These are phyloP conservation scores for Protonemura montana DNA, from an alignment of 2,888 invertebrate species.

Conservation along the genomic window DNA sequence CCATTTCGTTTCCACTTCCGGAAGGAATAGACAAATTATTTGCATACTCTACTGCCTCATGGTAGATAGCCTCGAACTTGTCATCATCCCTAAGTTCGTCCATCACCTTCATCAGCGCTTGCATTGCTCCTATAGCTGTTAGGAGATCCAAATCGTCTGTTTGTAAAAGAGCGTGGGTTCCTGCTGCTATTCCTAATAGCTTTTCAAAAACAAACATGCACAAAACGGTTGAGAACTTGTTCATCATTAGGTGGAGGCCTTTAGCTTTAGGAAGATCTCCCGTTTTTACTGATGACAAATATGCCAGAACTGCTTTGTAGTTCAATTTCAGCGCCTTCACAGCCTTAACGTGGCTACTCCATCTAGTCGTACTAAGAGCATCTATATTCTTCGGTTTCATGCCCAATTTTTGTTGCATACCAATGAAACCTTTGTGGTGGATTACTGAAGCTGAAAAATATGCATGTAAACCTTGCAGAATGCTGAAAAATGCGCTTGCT, in stretches of 20 bases:
- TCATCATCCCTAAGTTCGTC: constrained; percentile 13
- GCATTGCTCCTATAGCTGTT: constrained; percentile 4
- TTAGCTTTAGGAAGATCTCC: background rate
- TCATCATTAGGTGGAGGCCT: constrained; percentile 18
- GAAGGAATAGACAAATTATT: constrained; percentile 12
- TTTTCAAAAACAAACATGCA: constrained; percentile 26
- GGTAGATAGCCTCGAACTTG: background rate
- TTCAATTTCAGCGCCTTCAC: constrained; percentile 15
- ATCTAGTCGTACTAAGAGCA: constrained; percentile 19
- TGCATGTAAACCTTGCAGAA: constrained; percentile 15
- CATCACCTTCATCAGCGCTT: background rate
- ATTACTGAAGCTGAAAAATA: constrained; percentile 17
- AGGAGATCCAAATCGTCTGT: background rate
- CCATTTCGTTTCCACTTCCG: constrained; percentile 3
- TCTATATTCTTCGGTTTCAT: constrained; percentile 24
- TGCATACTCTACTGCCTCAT: constrained; percentile 20
- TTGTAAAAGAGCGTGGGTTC: constrained; percentile 13
- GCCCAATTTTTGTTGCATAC: background rate
- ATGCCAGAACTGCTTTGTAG: constrained; percentile 24
- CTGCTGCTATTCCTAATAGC: constrained; percentile 1
- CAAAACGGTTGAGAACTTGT: constrained; percentile 7
- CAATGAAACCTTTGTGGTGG: constrained; percentile 24
- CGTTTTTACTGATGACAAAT: background rate
- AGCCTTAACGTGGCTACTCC: constrained; percentile 20
- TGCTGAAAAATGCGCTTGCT: constrained; percentile 3